These are phyloP conservation scores for Dolichotis patagonum DNA, from an alignment of 2,113 vertebrate species.

Conservation along the genomic window DNA sequence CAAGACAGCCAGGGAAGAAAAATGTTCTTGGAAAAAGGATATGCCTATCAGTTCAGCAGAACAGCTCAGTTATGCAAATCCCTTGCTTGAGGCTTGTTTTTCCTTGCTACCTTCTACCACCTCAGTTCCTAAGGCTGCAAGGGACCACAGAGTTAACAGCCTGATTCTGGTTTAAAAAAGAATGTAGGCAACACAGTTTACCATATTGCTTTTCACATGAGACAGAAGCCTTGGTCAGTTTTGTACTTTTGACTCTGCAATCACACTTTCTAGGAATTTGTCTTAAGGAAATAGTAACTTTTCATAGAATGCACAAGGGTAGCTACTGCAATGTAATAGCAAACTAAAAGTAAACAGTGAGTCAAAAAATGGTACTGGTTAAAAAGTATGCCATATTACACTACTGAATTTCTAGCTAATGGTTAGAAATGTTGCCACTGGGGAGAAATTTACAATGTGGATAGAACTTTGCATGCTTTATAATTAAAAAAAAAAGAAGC, in stretches of 20 bases:
- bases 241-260: slow-evolving; percentile 38
- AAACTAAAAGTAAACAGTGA: slow-evolving; percentile 24
- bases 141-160: not conserved
- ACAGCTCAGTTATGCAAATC: slow-evolving; percentile 67
- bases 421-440: not conserved
- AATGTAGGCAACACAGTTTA: slow-evolving; percentile 24
- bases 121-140: not conserved
- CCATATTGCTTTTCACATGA: not conserved
- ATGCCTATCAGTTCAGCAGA: slow-evolving; percentile 62
- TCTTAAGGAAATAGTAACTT: slow-evolving; percentile 47
- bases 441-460: not conserved
- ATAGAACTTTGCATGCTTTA: not conserved
- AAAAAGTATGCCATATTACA: not conserved
- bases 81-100: not conserved
- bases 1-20: slow-evolving; percentile 62
- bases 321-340: not conserved
- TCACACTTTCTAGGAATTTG: slow-evolving; percentile 66
- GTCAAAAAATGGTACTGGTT: not conserved
- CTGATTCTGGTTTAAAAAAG: not conserved
- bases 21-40: slow-evolving; percentile 76
- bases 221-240: not conserved
- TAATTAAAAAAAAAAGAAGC: not conserved
- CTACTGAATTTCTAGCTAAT: not conserved
- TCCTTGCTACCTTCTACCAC: slow-evolving; percentile 1
- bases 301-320: not conserved